Evolutionary conservation across 2,113 vertebrate species (phyloP).

Genomic region (Sinocyclocheilus grahami): DNA sequence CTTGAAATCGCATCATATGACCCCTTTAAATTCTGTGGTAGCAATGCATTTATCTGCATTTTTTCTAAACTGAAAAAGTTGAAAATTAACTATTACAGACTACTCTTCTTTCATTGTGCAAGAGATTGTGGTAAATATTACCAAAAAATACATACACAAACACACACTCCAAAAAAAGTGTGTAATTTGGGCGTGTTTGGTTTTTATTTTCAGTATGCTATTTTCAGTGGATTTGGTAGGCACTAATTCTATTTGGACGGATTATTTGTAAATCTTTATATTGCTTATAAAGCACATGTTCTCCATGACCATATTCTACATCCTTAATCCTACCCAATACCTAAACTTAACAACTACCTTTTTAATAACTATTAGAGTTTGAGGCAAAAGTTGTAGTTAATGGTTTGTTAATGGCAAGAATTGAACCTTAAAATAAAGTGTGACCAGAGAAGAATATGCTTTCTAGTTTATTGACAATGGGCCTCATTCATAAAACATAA

Average conservation of each 20-base stretch:
- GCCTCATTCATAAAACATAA: neutral
- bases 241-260: neutral
- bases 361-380: too few species aligned
- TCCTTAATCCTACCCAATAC: too few species aligned
- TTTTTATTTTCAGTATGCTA: neutral
- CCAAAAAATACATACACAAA: neutral
- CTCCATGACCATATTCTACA: too few species aligned
- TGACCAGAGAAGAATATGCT: neutral
- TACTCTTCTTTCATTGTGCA: neutral
- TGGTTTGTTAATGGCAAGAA: neutral
- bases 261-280: neutral
- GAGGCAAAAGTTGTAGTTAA: too few species aligned
- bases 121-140: neutral
- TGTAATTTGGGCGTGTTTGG: neutral
- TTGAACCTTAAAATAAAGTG: too few species aligned
- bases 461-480: neutral
- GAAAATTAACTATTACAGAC: neutral
- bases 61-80: neutral
- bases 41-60: neutral
- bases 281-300: too few species aligned
- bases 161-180: neutral
- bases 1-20: too few species aligned
- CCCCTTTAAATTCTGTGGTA: neutral
- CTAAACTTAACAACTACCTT: too few species aligned
- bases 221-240: neutral